These are phyloP conservation scores for Aphodius sticticus DNA, from an alignment of 2,888 invertebrate genomes.

Conservation along the genomic window DNA sequence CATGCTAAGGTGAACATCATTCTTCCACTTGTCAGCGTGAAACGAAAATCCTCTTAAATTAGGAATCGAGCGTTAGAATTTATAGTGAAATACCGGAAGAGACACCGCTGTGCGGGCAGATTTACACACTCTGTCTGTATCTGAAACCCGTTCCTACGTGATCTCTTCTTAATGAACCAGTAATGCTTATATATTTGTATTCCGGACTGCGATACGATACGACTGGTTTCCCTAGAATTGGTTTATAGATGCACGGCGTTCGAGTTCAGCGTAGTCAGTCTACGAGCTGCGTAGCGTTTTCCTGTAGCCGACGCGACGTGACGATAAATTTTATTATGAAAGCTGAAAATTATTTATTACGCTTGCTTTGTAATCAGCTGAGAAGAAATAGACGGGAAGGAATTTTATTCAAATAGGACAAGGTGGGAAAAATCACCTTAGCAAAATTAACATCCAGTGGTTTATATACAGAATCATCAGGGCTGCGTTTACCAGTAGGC, in stretches of 20 bases:
- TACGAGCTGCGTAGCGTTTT: no score
- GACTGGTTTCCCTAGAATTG: background rate
- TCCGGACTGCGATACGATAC: background rate
- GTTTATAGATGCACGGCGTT: background rate
- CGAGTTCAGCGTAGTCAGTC: background rate
- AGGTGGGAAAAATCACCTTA: no score
- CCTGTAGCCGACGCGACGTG: no score
- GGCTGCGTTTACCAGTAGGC: no score
- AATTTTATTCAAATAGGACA: no score
- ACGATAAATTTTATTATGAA: no score
- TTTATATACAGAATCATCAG: no score
- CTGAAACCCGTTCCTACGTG: background rate
- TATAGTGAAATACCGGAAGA: background rate
- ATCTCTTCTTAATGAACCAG: background rate
- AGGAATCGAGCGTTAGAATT: background rate
- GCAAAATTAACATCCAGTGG: no score
- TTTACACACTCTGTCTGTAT: background rate
- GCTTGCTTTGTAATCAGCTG: no score
- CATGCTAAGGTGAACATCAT: background rate
- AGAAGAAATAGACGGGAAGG: no score
- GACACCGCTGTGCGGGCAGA: background rate
- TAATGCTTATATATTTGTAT: slow-evolving; percentile 4
- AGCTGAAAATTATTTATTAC: no score
- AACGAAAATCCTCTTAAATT: background rate
- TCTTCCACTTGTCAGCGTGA: background rate